Evolutionary conservation across 1,140 invertebrate genomes (phyloP).

Genomic region (Aporrectodea caliginosa): DNA sequence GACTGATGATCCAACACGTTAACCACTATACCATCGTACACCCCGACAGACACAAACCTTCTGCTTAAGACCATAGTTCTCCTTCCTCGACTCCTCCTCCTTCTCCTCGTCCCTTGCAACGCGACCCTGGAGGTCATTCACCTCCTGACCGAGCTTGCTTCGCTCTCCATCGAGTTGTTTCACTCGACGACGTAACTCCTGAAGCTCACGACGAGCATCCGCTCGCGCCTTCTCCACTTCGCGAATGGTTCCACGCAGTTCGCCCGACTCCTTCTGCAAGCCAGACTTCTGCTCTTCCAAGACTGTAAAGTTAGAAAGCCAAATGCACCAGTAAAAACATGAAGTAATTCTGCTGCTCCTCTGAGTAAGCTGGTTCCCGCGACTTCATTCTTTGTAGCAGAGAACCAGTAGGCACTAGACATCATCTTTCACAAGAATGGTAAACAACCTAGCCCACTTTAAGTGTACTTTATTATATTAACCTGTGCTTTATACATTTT

Average conservation of each 20-base stretch:
- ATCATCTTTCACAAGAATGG: too few species aligned
- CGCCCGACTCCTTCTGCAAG: conserved; percentile 66
- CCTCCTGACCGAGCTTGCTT: conserved; percentile 59
- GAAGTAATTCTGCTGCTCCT: too few species aligned
- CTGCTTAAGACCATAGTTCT: conserved; percentile 54
- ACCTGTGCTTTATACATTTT: too few species aligned
- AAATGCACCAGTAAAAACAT: too few species aligned
- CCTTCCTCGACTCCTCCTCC: conserved; percentile 67
- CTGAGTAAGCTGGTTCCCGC: too few species aligned
- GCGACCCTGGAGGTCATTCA: conserved; percentile 74
- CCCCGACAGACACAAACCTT: conserved; percentile 40
- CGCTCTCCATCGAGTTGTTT: conserved; percentile 55
- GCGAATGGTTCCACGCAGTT: conserved; percentile 68
- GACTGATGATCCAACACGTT: too few species aligned
- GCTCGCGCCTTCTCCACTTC: conserved; percentile 69
- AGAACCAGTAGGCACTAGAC: too few species aligned
- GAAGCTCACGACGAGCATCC: conserved; percentile 55
- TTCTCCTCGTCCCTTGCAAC: conserved; percentile 70
- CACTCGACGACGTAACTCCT: conserved; percentile 52
- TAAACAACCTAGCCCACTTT: too few species aligned
- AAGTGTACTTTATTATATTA: too few species aligned
- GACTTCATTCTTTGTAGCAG: too few species aligned
- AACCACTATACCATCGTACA: neutral
- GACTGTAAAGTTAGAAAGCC: conserved; percentile 53
- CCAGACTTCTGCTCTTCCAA: conserved; percentile 72